A percentile compares a stretch with the other conserved stretches of the same genome.
These are phyloP conservation scores for Aphidoletes aphidimyza DNA, from an alignment of 2,888 invertebrate genomes.

Conservation along the genomic window DNA sequence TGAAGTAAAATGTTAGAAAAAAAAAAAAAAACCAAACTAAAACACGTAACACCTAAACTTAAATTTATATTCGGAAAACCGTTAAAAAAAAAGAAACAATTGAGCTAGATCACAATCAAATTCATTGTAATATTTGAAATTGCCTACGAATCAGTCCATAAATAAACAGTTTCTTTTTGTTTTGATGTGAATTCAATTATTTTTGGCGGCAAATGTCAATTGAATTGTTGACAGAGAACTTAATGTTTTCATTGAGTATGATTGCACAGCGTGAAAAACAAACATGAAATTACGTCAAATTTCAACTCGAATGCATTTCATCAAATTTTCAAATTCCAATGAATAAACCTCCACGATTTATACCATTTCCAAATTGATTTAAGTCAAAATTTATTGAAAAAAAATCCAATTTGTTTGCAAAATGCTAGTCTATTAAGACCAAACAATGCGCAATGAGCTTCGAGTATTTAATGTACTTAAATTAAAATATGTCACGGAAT, in stretches of 20 bases:
- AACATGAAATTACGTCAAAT: too few relatives aligned
- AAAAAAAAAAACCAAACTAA: neutral
- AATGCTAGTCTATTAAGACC: neutral
- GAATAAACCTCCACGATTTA: neutral
- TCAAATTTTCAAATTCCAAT: neutral
- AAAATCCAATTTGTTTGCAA: neutral
- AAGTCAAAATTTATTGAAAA: neutral
- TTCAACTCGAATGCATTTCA: too few relatives aligned
- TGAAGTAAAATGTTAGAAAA: neutral
- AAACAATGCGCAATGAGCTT: neutral
- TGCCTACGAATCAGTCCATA: too few relatives aligned
- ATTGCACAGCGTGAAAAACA: too few relatives aligned
- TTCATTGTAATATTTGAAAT: neutral
- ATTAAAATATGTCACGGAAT: neutral
- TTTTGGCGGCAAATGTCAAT: slow-evolving; percentile 29
- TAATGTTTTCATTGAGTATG: neutral
- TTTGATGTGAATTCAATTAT: slow-evolving; percentile 41
- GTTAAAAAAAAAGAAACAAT: neutral
- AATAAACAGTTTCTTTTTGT: slow-evolving; percentile 26
- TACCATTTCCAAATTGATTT: too few relatives aligned
- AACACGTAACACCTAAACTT: neutral
- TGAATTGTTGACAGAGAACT: neutral
- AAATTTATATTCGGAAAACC: neutral
- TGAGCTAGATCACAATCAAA: neutral
- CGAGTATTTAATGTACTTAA: neutral